These are phyloP conservation scores for Mylabris phalerata DNA, from an alignment of 1,140 invertebrate species.

Conservation along the genomic window DNA sequence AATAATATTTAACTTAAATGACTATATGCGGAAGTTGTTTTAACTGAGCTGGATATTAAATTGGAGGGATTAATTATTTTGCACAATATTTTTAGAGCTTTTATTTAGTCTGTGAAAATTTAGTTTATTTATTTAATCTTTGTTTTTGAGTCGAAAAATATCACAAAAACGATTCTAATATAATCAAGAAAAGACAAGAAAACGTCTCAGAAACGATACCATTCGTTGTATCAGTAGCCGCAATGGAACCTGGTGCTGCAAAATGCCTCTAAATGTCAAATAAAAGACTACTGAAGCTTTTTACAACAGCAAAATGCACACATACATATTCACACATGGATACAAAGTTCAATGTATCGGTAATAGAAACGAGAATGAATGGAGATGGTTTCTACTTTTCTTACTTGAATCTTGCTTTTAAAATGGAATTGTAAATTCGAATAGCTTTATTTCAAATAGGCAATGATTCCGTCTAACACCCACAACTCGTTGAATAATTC, in stretches of 20 bases:
- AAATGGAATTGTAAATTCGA: slow-evolving; percentile 6
- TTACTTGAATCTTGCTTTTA: not conserved
- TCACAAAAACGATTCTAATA: too few species aligned
- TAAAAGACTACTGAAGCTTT: slow-evolving; percentile 31
- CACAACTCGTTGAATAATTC: not conserved
- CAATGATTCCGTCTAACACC: not conserved
- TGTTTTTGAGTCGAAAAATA: too few species aligned
- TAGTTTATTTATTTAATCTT: not conserved
- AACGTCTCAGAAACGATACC: slow-evolving; percentile 28
- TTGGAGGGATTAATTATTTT: too few species aligned
- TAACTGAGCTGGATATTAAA: too few species aligned
- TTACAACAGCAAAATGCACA: slow-evolving; percentile 19
- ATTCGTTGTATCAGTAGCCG: slow-evolving; percentile 23
- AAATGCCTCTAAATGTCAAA: slow-evolving; percentile 34
- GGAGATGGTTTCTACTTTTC: slow-evolving; percentile 22
- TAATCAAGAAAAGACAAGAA: slow-evolving; percentile 7
- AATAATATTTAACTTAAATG: not conserved
- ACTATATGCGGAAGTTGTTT: too few species aligned
- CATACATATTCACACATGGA: too few species aligned
- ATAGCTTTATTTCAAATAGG: not conserved
- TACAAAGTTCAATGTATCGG: not conserved
- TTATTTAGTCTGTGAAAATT: not conserved
- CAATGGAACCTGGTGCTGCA: slow-evolving; percentile 23
- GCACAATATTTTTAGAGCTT: too few species aligned
- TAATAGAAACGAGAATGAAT: slow-evolving; percentile 35